These are phyloP conservation scores for Cheilosia vernalis DNA, from an alignment of 2,888 invertebrate species.

Conservation along the genomic window DNA sequence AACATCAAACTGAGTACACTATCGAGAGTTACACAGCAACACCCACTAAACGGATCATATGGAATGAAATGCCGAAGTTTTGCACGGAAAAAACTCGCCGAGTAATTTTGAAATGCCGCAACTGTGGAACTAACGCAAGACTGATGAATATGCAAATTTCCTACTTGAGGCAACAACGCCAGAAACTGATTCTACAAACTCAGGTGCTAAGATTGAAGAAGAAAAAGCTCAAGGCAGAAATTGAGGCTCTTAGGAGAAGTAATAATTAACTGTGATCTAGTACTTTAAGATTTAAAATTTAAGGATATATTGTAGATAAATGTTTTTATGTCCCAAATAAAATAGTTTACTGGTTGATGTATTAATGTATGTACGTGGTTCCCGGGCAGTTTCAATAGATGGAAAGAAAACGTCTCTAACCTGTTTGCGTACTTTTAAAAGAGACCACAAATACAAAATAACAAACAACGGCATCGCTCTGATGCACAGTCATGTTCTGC, in stretches of 20 bases:
- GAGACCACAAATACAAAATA: neutral
- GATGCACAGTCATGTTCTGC: conserved; percentile 8
- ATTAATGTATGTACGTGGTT: neutral
- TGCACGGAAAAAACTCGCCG: conserved; percentile 27
- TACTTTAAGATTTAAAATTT: neutral
- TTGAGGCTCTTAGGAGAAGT: conserved; percentile 31
- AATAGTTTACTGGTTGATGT: too few species aligned
- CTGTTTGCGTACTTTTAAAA: too few species aligned
- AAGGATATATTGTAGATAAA: neutral
- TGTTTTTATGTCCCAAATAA: neutral
- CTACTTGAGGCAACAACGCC: conserved; percentile 34
- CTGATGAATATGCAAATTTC: conserved; percentile 60
- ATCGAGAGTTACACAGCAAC: neutral
- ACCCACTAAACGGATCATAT: neutral
- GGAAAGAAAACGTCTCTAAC: too few species aligned
- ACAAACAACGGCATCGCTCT: neutral
- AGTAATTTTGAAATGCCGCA: conserved; percentile 53
- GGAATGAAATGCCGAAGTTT: neutral
- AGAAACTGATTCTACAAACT: conserved; percentile 51
- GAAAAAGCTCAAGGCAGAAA: conserved; percentile 38
- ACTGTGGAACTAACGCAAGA: conserved; percentile 57
- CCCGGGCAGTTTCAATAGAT: neutral
- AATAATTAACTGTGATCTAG: conserved; percentile 39
- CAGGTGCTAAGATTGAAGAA: conserved; percentile 42
- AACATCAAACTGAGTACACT: neutral